Conservation (phyloP, 2,113 vertebrate species). For the Ptilorrhoa leucosticta region DNA sequence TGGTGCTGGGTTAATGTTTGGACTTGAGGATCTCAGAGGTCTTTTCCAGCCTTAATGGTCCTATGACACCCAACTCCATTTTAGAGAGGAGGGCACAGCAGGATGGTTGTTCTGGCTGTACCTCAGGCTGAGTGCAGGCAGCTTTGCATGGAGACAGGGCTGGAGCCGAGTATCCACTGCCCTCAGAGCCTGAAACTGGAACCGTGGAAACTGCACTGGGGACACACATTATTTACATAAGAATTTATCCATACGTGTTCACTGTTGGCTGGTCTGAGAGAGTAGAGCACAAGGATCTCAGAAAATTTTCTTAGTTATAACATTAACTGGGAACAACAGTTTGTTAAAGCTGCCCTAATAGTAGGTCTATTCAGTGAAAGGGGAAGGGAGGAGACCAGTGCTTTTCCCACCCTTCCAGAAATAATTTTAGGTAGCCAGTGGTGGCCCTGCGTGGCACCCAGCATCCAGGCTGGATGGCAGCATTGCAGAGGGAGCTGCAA, state of each 20-base stretch:
- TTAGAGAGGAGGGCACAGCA: not conserved
- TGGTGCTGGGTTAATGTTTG: not conserved
- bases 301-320: not conserved
- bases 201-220: rapidly evolving
- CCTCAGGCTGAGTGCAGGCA: not conserved
- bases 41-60: not conserved
- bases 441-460: not conserved
- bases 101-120: not conserved
- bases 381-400: not conserved
- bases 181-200: not conserved
- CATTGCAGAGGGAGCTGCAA: not conserved
- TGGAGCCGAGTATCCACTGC: not conserved
- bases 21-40: not conserved
- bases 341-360: not conserved
- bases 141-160: not conserved
- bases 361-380: not conserved
- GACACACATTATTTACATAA: not conserved
- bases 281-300: not conserved
- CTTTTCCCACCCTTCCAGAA: not conserved
- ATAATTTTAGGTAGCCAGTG: not conserved
- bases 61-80: not conserved
- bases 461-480: not conserved
- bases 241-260: not conserved
- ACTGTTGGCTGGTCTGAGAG: not conserved
- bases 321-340: not conserved